phyloP scores from a whole-genome alignment of 1,140 invertebrate genomes.

The Drosophila tsacasi region DNA sequence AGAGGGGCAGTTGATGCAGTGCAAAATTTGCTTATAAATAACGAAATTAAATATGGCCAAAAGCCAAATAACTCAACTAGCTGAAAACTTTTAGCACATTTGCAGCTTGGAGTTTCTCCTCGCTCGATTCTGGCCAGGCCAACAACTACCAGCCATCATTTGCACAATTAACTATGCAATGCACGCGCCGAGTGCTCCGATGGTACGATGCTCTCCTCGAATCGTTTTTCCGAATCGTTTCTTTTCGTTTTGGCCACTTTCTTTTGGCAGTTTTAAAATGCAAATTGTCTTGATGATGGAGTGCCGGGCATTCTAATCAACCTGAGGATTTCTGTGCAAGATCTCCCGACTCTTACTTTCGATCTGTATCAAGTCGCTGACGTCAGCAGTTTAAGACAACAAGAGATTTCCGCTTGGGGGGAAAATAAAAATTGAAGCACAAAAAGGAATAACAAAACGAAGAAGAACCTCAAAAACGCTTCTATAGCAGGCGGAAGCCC shows the following conservation, averaged over 20 bases:
- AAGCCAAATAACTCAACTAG: constrained; percentile 59
- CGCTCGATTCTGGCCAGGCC: constrained; percentile 45
- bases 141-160: constrained; percentile 39
- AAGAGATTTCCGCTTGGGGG: constrained; percentile 25
- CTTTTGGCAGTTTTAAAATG: constrained; percentile 73
- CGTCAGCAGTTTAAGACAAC: constrained; percentile 33
- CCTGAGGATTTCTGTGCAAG: constrained; percentile 41
- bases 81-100: constrained; percentile 65
- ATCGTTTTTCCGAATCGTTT: constrained; percentile 17
- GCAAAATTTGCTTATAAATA: constrained; percentile 81
- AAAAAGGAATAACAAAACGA: constrained; percentile 4
- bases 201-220: constrained; percentile 22
- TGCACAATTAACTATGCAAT: constrained; percentile 81
- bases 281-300: constrained; percentile 70
- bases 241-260: constrained; percentile 68
- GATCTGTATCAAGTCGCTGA: constrained; percentile 34
- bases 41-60: constrained; percentile 82
- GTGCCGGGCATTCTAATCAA: constrained; percentile 72
- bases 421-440: constrained; percentile 11
- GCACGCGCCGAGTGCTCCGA: constrained; percentile 60
- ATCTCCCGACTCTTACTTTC: constrained; percentile 70
- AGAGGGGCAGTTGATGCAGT: constrained; percentile 29
- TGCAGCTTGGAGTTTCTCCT: constrained; percentile 57
- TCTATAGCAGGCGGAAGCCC: constrained; percentile 54
- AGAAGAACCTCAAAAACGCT: constrained; percentile 10